Evolutionary conservation across 2,113 vertebrate genomes (phyloP).

Genomic region (Eleginops maclovinus): DNA sequence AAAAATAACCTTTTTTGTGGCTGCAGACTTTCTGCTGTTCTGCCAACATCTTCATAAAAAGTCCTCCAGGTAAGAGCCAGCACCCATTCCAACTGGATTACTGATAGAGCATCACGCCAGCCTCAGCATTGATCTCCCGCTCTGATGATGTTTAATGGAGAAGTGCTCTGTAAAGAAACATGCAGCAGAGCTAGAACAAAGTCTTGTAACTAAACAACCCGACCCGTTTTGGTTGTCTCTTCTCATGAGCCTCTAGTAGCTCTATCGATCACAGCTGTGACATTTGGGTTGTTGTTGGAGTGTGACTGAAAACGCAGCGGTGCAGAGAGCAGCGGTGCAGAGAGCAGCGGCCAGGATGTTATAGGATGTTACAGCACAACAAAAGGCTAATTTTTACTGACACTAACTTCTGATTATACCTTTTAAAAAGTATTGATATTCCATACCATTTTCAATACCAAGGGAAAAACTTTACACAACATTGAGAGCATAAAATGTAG

Average conservation of each 20-base stretch:
- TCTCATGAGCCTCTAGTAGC: background rate
- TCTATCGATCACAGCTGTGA: constrained; percentile 24
- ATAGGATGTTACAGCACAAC: background rate
- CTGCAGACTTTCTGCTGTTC: too few relatives aligned
- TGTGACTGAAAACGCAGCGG: background rate
- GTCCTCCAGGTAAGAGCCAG: background rate
- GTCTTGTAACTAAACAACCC: constrained; percentile 59
- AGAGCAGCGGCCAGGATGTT: background rate
- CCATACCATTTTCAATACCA: too few relatives aligned
- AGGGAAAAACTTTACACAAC: too few relatives aligned
- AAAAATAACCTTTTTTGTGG: background rate
- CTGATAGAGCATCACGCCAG: background rate
- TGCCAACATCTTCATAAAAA: too few relatives aligned
- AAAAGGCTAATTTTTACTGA: background rate
- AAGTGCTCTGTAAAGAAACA: constrained; percentile 22
- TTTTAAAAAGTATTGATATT: too few relatives aligned
- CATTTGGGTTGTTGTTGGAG: constrained; percentile 7
- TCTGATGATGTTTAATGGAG: constrained; percentile 45
- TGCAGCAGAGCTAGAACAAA: background rate
- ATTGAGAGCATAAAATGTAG: too few relatives aligned
- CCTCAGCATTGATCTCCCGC: constrained; percentile 48
- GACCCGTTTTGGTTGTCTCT: constrained; percentile 53
- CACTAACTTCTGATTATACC: background rate
- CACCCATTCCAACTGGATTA: background rate
- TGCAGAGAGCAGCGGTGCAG: background rate